Evolutionary conservation across 1,140 invertebrate species (phyloP), one percentile per base, ranked within the genome.

Genomic region (Cotesia glomerata): DNA sequence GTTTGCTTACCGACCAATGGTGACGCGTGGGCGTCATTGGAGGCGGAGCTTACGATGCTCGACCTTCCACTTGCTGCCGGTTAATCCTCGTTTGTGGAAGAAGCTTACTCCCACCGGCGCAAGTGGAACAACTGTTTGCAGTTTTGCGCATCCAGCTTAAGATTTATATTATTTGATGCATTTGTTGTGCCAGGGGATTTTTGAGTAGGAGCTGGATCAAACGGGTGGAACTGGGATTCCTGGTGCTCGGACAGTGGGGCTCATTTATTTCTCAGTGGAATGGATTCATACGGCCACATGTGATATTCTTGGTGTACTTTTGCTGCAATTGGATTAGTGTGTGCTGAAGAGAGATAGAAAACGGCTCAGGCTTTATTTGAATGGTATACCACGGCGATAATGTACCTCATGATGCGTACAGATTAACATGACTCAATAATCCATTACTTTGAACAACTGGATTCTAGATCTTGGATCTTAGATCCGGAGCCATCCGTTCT

Each of bases 11-110:
- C 77, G 79, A 74, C 86, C 86, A 87, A 87, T 87, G 75, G 75
- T 72, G 45, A 70, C 13, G 69, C 71, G 78, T 81, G 81, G 86
- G 84, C 85, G 85, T 80, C 71, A 75, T 75, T 13, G 7, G 68
- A 77, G 86, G 85, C 84, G 86, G 81, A 78, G 81, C 80, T 54
- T 73, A 66, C 71, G 73, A 64, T 77, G 78, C 79, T 84, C 85
- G 85, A 86, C 82, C 80, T 84, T 78, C 78, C 71, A 69, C 75
- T 49, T 45, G 39, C 7, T 11, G 11, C 2, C 39, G 39, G 39
- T 75, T 62, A 66, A 72, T 69, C 73, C 65, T 36, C 16, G 16
- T 58, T 58, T 58, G 56, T 58, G 56, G 56, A 58, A 58, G 2
- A 26, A 58, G 56, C 56, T 26, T 18, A 58, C 56, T 58, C 56